Conservation (phyloP, 2,797 vertebrate genomes). For the Rhynchotus rufescens region DNA sequence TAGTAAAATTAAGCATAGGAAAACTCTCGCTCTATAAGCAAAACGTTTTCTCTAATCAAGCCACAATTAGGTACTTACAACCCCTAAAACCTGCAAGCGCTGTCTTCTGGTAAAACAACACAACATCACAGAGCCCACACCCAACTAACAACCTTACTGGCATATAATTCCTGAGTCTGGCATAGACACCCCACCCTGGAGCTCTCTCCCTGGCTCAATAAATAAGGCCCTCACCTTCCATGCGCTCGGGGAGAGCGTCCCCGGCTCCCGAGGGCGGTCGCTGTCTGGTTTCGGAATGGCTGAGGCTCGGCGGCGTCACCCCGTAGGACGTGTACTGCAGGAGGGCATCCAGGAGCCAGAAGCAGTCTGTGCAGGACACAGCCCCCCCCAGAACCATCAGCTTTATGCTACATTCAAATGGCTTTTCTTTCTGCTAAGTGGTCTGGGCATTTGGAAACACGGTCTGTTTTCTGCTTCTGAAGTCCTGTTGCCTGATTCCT, state of each 20-base stretch:
- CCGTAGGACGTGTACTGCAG: slow-evolving; percentile 96
- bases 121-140: background rate
- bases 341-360: slow-evolving; percentile 95
- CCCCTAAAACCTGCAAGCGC: background rate
- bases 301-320: slow-evolving; percentile 93
- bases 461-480: background rate
- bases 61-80: background rate
- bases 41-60: background rate
- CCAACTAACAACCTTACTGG: background rate
- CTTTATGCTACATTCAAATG: background rate
- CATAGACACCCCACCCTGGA: background rate
- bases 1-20: background rate
- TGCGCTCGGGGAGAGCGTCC: slow-evolving; percentile 87
- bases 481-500: background rate
- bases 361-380: slow-evolving; percentile 87
- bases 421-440: background rate
- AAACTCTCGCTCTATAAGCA: background rate
- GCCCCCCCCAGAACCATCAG: background rate
- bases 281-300: slow-evolving; percentile 91
- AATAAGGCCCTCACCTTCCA: slow-evolving; percentile 87
- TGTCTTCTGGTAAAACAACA: background rate
- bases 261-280: slow-evolving; percentile 86
- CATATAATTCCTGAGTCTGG: fast-evolving
- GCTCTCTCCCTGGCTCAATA: background rate
- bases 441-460: background rate